Base-by-base conservation (phyloP, 2,888 invertebrate species). In the Siphlonurus alternatus region DNA sequence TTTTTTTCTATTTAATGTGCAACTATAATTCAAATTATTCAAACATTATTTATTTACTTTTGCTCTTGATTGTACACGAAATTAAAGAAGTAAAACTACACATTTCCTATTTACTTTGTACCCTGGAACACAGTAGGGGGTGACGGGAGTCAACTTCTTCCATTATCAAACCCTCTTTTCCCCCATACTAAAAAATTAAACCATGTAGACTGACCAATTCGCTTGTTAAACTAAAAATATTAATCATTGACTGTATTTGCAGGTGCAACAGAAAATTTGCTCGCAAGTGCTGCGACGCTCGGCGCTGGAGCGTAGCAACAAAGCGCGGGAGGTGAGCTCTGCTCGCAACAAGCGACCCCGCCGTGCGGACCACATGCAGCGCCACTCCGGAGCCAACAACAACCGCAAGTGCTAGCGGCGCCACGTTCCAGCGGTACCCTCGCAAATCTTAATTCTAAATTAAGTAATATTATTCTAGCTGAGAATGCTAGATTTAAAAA, bases 381-480 rank as follows among this genome's bases (percentile, higher is more conserved):
- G 78, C 69, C 76, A 78, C 70, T 81, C 81, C 70, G 79, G 81
- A 68, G 81, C 79, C 70, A 83, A 81, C 75, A 83, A 83, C 74
- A 82, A 83, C 72, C 81, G 83, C 74, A 82, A 82, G 77, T 80
- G 81, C 77, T 81, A 38, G 38, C 38, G 15, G 15, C 38, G 7
- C 38, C 15, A 5, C 5, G 15, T 38, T 10, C 38, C 15, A 38
- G 38, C 38, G 15, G n/a, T n/a, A n/a, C n/a, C n/a, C n/a, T n/a
- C n/a, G n/a, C n/a, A n/a, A n/a, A n/a, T n/a, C n/a, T n/a, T n/a
- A n/a, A n/a, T n/a, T n/a, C n/a, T n/a, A n/a, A n/a, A n/a, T n/a
- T n/a, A n/a, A n/a, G n/a, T n/a, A n/a, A n/a, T n/a, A n/a, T n/a
- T n/a, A n/a, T n/a, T n/a, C n/a, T n/a, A n/a, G n/a, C 38, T 38